Percentiles rank a stretch among this genome's conserved stretches.
Conservation (phyloP, 1,140 invertebrate species). For the Eupeodes corollae region DNA sequence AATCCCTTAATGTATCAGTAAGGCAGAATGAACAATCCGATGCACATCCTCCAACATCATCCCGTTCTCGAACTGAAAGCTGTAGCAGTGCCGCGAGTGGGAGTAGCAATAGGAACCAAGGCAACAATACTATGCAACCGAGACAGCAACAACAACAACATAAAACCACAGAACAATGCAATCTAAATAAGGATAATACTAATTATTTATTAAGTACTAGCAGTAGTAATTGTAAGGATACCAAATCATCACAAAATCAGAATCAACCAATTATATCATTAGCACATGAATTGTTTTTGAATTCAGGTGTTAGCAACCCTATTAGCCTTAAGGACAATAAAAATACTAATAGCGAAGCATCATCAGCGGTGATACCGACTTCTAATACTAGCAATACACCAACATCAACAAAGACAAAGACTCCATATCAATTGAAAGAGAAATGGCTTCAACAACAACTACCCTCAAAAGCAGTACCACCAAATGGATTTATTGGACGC, state of each 20-base stretch:
- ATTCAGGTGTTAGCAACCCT: no score
- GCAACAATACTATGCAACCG: neutral
- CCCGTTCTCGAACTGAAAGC: slow-evolving; percentile 6
- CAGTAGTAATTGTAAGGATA: no score
- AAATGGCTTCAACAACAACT: slow-evolving; percentile 22
- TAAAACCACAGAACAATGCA: neutral
- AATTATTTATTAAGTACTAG: no score
- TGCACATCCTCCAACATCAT: neutral
- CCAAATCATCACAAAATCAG: no score
- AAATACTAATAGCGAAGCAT: no score
- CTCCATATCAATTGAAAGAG: slow-evolving; percentile 18
- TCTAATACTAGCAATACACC: neutral
- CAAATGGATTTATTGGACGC: slow-evolving; percentile 33
- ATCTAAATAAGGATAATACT: no score
- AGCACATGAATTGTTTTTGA: no score
- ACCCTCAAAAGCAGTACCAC: slow-evolving; percentile 17
- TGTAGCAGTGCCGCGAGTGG: slow-evolving; percentile 5
- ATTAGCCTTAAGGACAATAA: no score
- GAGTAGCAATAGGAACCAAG: neutral
- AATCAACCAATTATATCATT: no score
- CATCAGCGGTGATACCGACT: no score
- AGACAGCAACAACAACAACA: neutral
- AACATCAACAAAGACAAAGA: slow-evolving; percentile 1
- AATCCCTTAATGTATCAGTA: slow-evolving; percentile 14
- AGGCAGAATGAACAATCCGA: neutral